These are phyloP conservation scores for Acanthococcus lagerstroemiae DNA, from an alignment of 2,888 invertebrate species.

Conservation along the genomic window DNA sequence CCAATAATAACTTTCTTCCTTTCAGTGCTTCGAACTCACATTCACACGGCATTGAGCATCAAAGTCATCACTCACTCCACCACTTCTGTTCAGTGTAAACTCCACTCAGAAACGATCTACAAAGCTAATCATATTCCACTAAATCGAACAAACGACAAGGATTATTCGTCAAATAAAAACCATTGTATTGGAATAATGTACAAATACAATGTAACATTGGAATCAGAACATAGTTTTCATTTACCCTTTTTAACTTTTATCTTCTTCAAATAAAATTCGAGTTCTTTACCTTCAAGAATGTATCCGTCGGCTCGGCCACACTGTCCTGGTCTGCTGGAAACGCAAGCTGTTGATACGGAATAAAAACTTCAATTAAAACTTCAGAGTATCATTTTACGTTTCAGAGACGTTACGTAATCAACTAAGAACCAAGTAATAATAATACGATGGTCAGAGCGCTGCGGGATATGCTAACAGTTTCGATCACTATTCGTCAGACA, in stretches of 20 bases:
- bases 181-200: slow-evolving; percentile 10
- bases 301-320: slow-evolving; percentile 97
- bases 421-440: too few species aligned
- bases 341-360: slow-evolving; percentile 66
- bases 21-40: too few species aligned
- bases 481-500: slow-evolving; percentile 15
- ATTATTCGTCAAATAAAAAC: slow-evolving; percentile 13
- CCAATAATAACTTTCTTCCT: too few species aligned
- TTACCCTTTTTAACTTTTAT: slow-evolving; percentile 96
- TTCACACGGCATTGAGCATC: too few species aligned
- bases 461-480: slow-evolving; percentile 21
- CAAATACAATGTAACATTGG: slow-evolving; percentile 18
- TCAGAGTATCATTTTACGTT: too few species aligned
- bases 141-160: too few species aligned
- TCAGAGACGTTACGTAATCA: not conserved
- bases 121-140: too few species aligned
- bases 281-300: slow-evolving; percentile 96
- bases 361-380: too few species aligned
- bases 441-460: slow-evolving; percentile 18
- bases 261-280: slow-evolving; percentile 97
- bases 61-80: too few species aligned
- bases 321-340: slow-evolving; percentile 95
- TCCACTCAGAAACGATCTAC: too few species aligned
- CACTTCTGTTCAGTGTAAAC: too few species aligned
- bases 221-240: slow-evolving; percentile 45